Percentiles rank a stretch among this genome's conserved stretches.
These are phyloP conservation scores for Dichetophora obliterata DNA, from an alignment of 2,888 invertebrate genomes.

Conservation along the genomic window DNA sequence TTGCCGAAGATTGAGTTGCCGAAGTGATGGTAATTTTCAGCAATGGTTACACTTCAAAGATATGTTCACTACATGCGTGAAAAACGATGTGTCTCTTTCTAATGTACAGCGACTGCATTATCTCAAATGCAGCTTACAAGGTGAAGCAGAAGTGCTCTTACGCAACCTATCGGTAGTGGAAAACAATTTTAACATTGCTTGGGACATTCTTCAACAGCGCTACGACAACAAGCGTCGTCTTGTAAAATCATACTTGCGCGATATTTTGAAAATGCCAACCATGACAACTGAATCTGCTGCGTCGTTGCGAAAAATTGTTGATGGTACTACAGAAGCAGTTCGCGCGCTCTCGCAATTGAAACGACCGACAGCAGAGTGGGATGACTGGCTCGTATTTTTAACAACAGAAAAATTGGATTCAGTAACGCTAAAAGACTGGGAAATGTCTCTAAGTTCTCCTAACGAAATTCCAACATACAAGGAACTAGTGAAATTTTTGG, in stretches of 20 bases:
- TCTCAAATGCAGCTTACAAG: slow-evolving; percentile 30
- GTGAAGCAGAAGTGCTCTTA: slow-evolving; percentile 24
- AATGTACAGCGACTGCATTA: slow-evolving; percentile 34
- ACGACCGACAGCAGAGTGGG: slow-evolving; percentile 36
- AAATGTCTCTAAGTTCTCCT: slow-evolving; percentile 37
- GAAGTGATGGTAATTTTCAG: slow-evolving; percentile 23
- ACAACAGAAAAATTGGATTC: slow-evolving; percentile 41
- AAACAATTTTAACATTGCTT: slow-evolving; percentile 37
- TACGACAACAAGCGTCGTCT: slow-evolving; percentile 41
- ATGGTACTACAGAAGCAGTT: slow-evolving; percentile 37
- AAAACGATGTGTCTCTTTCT: slow-evolving; percentile 24
- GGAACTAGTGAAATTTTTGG: slow-evolving; percentile 22
- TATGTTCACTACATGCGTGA: slow-evolving; percentile 39
- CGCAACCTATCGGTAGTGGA: neutral
- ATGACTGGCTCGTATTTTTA: slow-evolving; percentile 42
- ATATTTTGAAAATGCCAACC: slow-evolving; percentile 19
- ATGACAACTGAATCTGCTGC: slow-evolving; percentile 22
- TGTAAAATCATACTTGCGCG: slow-evolving; percentile 29
- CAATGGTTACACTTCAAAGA: slow-evolving; percentile 38
- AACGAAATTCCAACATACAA: slow-evolving; percentile 29
- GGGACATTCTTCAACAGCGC: slow-evolving; percentile 32
- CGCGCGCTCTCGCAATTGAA: slow-evolving; percentile 33
- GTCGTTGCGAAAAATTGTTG: slow-evolving; percentile 12
- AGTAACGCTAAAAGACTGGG: slow-evolving; percentile 39
- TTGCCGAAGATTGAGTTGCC: slow-evolving; percentile 10